Conservation (phyloP, 2,888 invertebrate genomes). For the Drosophila nr. perissopoda region DNA sequence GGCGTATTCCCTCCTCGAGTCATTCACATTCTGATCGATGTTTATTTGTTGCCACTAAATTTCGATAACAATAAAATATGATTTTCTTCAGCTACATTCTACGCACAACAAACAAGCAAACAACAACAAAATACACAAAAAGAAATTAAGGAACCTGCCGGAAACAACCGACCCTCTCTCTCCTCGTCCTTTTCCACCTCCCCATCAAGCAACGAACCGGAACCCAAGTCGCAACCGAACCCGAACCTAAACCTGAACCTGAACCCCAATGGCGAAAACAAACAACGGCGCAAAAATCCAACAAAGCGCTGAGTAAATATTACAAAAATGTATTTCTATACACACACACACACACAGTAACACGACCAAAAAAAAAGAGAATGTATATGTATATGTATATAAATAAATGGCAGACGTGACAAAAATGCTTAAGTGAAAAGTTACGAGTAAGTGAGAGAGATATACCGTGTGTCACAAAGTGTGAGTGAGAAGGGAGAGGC, state of each 20-base stretch:
- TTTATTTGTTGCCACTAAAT: slow-evolving; percentile 71
- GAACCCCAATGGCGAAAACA: slow-evolving; percentile 59
- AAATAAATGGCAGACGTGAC: slow-evolving; percentile 77
- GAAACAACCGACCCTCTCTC: slow-evolving; percentile 12
- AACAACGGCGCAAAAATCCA: slow-evolving; percentile 60
- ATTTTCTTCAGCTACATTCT: slow-evolving; percentile 63
- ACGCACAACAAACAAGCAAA: slow-evolving; percentile 34
- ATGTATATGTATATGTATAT: slow-evolving; percentile 36
- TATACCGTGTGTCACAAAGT: neutral
- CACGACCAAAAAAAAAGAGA: slow-evolving; percentile 28
- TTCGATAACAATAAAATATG: slow-evolving; percentile 79
- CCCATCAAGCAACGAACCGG: neutral
- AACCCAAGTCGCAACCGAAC: slow-evolving; percentile 4
- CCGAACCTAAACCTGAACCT: slow-evolving; percentile 21
- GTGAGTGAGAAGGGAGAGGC: neutral
- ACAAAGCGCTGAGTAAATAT: slow-evolving; percentile 76
- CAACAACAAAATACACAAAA: slow-evolving; percentile 61
- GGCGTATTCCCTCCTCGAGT: neutral
- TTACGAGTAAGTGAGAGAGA: slow-evolving; percentile 58
- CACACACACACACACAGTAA: slow-evolving; percentile 20
- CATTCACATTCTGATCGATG: slow-evolving; percentile 43
- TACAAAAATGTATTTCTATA: slow-evolving; percentile 73
- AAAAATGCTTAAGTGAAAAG: slow-evolving; percentile 80
- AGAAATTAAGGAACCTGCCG: slow-evolving; percentile 76
- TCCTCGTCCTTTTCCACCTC: neutral